Evolutionary conservation across 2,113 vertebrate genomes (phyloP).

Genomic region (Macquaria ambigua): DNA sequence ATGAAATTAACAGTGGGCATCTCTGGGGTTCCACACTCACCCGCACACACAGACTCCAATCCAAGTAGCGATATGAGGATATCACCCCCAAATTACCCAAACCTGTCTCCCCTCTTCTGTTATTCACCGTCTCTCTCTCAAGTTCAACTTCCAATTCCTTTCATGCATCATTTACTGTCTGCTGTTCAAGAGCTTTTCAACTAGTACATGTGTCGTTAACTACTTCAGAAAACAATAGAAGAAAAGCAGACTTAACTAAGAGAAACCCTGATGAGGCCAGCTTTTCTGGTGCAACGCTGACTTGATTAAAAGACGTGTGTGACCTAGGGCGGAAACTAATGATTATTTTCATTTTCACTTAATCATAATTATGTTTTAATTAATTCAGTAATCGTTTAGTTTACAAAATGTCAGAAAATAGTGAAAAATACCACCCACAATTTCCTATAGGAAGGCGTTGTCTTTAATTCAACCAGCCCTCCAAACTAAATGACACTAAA

Average conservation of each 20-base stretch:
- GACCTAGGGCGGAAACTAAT: background rate
- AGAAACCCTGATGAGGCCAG: background rate
- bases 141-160: conserved; percentile 19
- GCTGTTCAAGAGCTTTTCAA: conserved; percentile 15
- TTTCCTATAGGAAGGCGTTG: background rate
- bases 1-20: conserved; percentile 46
- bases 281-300: background rate
- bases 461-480: background rate
- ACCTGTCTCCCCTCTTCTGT: background rate
- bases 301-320: background rate
- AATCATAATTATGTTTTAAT: background rate
- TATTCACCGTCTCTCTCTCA: conserved; percentile 9
- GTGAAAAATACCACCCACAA: background rate
- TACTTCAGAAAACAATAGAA: background rate
- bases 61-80: background rate
- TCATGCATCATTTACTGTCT: conserved; percentile 42
- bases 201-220: background rate
- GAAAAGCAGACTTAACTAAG: background rate
- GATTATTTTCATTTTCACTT: background rate
- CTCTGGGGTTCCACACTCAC: conserved; percentile 16
- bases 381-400: background rate
- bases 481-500: background rate
- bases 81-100: conserved; percentile 10
- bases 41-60: background rate
- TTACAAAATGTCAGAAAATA: background rate